Percentiles rank a stretch among this genome's conserved stretches.
Evolutionary conservation across 2,113 vertebrate genomes (phyloP).

Genomic region (Amphilophus citrinellus): DNA sequence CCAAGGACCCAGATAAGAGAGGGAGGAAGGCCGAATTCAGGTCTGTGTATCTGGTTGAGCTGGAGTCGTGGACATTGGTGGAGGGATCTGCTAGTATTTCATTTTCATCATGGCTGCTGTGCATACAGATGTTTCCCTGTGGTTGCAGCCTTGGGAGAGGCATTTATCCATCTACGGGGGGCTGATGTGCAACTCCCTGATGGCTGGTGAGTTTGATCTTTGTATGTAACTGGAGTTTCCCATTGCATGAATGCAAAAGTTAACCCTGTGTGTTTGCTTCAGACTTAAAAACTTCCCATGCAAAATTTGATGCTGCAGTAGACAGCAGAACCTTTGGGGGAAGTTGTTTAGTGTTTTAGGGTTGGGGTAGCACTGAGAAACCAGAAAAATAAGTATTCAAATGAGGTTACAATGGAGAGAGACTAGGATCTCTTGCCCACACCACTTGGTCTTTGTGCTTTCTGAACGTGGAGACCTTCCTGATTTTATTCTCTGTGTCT

Average conservation of each 20-base stretch:
- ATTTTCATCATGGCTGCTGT: slow-evolving; percentile 64
- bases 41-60: slow-evolving; percentile 19
- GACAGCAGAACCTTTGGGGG: background rate
- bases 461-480: background rate
- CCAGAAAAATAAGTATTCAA: background rate
- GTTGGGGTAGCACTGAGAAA: slow-evolving; percentile 18
- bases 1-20: slow-evolving; percentile 54
- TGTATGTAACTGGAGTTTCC: rapidly evolving
- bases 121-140: slow-evolving; percentile 47
- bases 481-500: slow-evolving; percentile 20
- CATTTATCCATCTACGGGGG: slow-evolving; percentile 58
- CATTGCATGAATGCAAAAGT: background rate
- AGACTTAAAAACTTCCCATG: background rate
- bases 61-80: background rate
- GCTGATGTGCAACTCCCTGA: slow-evolving; percentile 74
- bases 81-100: slow-evolving; percentile 22
- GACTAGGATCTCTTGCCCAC: background rate
- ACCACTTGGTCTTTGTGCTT: background rate
- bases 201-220: slow-evolving; percentile 74
- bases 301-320: background rate
- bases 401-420: slow-evolving; percentile 3
- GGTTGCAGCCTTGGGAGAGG: slow-evolving; percentile 46
- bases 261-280: background rate
- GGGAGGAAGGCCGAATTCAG: slow-evolving; percentile 11
- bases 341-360: background rate